Base-by-base conservation (phyloP, 2,888 invertebrate species). In the Ichneumoninae sp. region DNA sequence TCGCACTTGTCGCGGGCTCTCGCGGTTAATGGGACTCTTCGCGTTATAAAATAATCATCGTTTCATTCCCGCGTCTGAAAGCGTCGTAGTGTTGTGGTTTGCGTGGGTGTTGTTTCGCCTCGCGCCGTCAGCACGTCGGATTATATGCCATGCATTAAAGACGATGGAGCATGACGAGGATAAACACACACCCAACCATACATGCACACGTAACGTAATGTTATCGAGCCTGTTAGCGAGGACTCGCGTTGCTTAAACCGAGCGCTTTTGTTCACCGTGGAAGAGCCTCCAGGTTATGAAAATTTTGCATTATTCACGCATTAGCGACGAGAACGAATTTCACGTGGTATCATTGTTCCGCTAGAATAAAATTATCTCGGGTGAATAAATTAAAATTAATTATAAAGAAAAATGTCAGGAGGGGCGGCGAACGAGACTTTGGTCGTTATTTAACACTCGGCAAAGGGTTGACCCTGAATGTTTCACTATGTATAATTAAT, bases 41-140 rank as follows among this genome's bases (percentile, higher is more conserved):
- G 76, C 26, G 26, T 30, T 63, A 54, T 66, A 40, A 76, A 66
- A 76, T 76, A 66, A 76, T 76, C 65, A 76, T 36, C 36, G 52
- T 76, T 76, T 54, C 36, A 26, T 40, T 68, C 66, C 44, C 76
- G 19, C 4, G 40, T 65, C 40, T 52, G 10, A 30, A 26, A 63
- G 19, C 57, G 63, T 68, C 8, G 40, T 54, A 47, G 13, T 47
- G 16, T 47, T 16, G 44, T 47, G 13, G 26, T n/a, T 47, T 75
- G 36, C 44, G 44, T 36, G 79, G 71, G 73, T 83, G 86, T 74
- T 71, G 66, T 74, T 86, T 81, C 87, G 57, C 73, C 74, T 57
- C 63, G 82, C 57, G 68, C 50, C 26, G 16, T 13, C 63, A 19
- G 33, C 47, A 60, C 47, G 47, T 75, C 36, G 50, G 65, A 50